A percentile compares a stretch with the other conserved stretches of the same genome.
phyloP scores from a whole-genome alignment of 2,888 invertebrate species.

The Drosophila eohydei region DNA sequence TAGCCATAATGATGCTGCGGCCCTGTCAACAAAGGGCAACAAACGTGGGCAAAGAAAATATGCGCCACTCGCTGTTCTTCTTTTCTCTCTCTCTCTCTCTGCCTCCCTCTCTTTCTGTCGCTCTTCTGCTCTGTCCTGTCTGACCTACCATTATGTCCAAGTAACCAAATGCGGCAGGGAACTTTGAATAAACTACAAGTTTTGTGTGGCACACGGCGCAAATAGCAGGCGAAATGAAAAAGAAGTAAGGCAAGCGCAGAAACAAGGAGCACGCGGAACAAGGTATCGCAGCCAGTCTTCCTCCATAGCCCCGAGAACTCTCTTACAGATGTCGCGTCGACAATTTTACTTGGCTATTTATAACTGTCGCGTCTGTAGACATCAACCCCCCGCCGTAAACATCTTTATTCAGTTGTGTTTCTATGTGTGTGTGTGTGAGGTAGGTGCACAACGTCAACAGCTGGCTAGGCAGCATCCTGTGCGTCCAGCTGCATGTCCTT shows the following conservation, averaged over 20 bases:
- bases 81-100: not conserved
- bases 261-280: constrained; percentile 31
- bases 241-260: constrained; percentile 7
- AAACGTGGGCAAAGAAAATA: constrained; percentile 53
- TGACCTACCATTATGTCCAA: constrained; percentile 28
- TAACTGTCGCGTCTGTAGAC: constrained; percentile 66
- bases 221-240: constrained; percentile 33
- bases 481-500: constrained; percentile 30
- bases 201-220: constrained; percentile 56
- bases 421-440: constrained; percentile 20
- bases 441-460: constrained; percentile 55
- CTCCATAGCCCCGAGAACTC: constrained; percentile 14
- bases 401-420: constrained; percentile 57
- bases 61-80: constrained; percentile 35
- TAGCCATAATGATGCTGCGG: constrained; percentile 78
- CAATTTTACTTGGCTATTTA: constrained; percentile 77
- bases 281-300: constrained; percentile 57
- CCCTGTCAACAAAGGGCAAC: constrained; percentile 50
- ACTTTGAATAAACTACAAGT: constrained; percentile 76
- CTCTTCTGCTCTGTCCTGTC: not conserved
- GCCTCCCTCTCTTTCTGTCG: not conserved
- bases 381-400: constrained; percentile 35
- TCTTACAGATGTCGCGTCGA: constrained; percentile 47
- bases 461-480: constrained; percentile 35
- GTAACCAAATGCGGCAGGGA: constrained; percentile 36